Evolutionary conservation across 1,140 invertebrate species (phyloP).

Genomic region (Calephelis virginiensis): DNA sequence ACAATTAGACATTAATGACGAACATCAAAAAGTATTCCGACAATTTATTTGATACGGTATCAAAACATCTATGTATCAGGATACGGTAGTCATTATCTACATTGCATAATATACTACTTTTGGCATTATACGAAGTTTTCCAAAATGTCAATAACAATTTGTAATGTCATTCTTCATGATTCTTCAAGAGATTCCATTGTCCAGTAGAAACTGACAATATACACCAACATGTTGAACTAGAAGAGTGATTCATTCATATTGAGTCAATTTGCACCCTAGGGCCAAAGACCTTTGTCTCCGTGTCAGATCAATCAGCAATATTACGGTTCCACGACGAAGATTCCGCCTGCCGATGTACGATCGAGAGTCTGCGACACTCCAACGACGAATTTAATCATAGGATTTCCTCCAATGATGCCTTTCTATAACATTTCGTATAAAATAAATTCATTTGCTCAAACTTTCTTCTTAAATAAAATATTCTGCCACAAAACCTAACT

Average conservation of each 20-base stretch:
- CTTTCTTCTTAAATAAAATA: constrained; percentile 36
- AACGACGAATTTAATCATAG: constrained; percentile 67
- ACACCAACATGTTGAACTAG: constrained; percentile 1
- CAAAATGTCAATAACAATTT: not conserved
- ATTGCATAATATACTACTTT: not conserved
- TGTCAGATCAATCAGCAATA: constrained; percentile 23
- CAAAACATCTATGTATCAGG: constrained; percentile 22
- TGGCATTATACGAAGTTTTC: constrained; percentile 6
- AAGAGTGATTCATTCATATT: not conserved
- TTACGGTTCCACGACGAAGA: constrained; percentile 24
- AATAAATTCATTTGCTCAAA: constrained; percentile 54
- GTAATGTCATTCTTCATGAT: constrained; percentile 7
- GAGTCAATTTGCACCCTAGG: not conserved
- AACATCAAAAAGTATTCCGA: constrained; percentile 35
- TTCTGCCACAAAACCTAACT: constrained; percentile 37
- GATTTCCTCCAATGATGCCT: constrained; percentile 72
- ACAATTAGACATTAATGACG: constrained; percentile 41
- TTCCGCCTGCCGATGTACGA: constrained; percentile 32
- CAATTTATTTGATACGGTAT: constrained; percentile 32
- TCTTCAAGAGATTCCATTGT: not conserved
- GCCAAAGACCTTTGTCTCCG: not conserved
- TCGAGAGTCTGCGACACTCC: constrained; percentile 59
- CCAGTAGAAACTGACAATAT: constrained; percentile 8
- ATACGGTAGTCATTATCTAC: constrained; percentile 3
- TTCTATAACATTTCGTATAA: constrained; percentile 77